phyloP scores from a whole-genome alignment of 1,140 invertebrate genomes.

The Drosophila pachea region DNA sequence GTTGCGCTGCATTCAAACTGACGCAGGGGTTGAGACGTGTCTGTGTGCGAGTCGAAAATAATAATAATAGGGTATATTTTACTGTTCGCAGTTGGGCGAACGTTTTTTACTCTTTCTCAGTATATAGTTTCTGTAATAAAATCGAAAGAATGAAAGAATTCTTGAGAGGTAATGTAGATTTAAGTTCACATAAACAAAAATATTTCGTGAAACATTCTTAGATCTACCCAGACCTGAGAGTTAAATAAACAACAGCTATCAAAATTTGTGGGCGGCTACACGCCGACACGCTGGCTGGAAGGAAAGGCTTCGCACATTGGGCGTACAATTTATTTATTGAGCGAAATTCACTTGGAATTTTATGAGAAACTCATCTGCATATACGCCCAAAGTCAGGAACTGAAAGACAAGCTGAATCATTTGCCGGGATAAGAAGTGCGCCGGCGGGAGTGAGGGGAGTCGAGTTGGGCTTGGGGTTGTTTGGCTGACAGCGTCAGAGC shows the following conservation, averaged over 20 bases:
- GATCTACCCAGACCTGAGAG: no score
- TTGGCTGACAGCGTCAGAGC: conserved; percentile 19
- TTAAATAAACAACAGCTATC: conserved; percentile 4
- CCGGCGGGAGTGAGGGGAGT: background rate
- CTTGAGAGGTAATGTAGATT: background rate
- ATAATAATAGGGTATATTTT: background rate
- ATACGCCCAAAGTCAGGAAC: conserved; percentile 33
- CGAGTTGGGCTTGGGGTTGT: background rate
- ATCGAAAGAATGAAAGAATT: background rate
- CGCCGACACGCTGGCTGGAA: conserved; percentile 17
- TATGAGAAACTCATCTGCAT: conserved; percentile 71
- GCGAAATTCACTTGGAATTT: conserved; percentile 52
- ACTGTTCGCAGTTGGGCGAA: background rate
- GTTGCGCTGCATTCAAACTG: conserved; percentile 24
- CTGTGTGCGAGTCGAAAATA: conserved; percentile 2
- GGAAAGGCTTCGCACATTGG: conserved; percentile 67
- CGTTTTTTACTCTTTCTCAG: background rate
- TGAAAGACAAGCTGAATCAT: conserved; percentile 23
- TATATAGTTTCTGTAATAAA: background rate
- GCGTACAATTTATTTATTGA: conserved; percentile 67
- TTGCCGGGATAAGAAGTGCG: background rate
- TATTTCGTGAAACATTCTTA: conserved; percentile 5
- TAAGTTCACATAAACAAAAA: background rate
- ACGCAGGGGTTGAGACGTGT: background rate
- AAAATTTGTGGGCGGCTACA: conserved; percentile 18